Evolutionary conservation across 2,888 invertebrate genomes (phyloP).

Genomic region (Atethmia centrago): DNA sequence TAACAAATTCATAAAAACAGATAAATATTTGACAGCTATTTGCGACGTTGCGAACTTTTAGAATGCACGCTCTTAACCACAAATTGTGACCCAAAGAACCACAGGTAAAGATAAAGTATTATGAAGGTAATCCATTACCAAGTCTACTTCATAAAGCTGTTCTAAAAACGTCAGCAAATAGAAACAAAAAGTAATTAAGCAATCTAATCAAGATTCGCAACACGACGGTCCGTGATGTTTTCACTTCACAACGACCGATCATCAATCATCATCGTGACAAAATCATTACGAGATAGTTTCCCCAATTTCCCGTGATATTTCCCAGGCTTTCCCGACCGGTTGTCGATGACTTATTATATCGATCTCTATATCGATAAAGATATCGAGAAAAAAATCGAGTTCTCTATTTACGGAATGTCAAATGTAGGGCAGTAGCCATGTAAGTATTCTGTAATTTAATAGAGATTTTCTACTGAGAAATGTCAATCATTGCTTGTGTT

Average conservation of each 20-base stretch:
- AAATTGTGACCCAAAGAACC: background rate
- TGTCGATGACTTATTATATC: constrained; percentile 56
- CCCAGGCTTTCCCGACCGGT: constrained; percentile 72
- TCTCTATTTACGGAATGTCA: constrained; percentile 62
- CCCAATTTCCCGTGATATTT: constrained; percentile 66
- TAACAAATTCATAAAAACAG: too few relatives aligned
- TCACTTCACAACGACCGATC: constrained; percentile 58
- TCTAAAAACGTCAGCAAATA: constrained; percentile 21
- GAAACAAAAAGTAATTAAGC: constrained; percentile 47
- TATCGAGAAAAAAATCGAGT: constrained; percentile 51
- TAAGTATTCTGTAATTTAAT: constrained; percentile 55
- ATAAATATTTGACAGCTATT: too few relatives aligned
- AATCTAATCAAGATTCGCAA: constrained; percentile 52
- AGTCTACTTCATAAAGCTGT: background rate
- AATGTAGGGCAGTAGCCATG: constrained; percentile 56
- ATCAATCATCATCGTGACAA: constrained; percentile 58
- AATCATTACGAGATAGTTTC: constrained; percentile 63
- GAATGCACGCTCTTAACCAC: too few relatives aligned
- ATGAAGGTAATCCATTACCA: background rate
- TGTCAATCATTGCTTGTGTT: constrained; percentile 45
- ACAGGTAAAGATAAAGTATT: background rate
- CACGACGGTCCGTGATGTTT: constrained; percentile 39
- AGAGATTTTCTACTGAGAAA: constrained; percentile 58
- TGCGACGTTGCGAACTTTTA: too few relatives aligned
- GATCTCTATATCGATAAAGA: constrained; percentile 47